Percentiles rank a stretch among this genome's conserved stretches.
phyloP scores from a whole-genome alignment of 1,140 invertebrate genomes.

The Lordiphosa collinella region DNA sequence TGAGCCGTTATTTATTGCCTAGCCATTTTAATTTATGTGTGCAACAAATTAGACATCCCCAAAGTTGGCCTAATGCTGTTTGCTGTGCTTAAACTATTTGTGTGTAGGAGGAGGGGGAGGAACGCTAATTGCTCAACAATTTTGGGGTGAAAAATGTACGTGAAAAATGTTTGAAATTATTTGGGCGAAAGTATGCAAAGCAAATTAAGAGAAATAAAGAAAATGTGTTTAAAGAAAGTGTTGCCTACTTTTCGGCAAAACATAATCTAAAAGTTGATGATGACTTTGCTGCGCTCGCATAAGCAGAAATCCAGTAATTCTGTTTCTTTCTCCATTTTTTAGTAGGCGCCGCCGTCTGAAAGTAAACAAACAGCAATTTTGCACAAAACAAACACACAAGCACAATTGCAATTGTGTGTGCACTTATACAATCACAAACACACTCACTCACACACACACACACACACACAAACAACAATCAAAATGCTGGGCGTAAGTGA shows the following conservation, averaged over 20 bases:
- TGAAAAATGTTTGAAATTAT: too few relatives aligned
- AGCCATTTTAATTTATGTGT: slow-evolving; percentile 67
- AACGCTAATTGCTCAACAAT: too few relatives aligned
- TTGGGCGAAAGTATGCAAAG: too few relatives aligned
- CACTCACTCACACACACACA: slow-evolving; percentile 5
- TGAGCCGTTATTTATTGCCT: slow-evolving; percentile 73
- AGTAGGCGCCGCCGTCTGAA: background rate
- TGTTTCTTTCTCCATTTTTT: background rate
- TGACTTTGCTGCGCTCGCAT: background rate
- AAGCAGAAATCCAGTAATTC: slow-evolving; percentile 9
- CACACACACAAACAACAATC: slow-evolving; percentile 1
- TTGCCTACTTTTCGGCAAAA: too few relatives aligned
- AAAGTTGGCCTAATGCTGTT: slow-evolving; percentile 27
- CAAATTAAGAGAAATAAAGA: too few relatives aligned
- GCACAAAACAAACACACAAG: slow-evolving; percentile 15
- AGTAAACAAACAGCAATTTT: slow-evolving; percentile 4
- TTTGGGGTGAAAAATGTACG: too few relatives aligned
- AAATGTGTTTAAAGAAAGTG: too few relatives aligned
- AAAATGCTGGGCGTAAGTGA: slow-evolving; percentile 4
- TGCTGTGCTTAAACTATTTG: slow-evolving; percentile 52
- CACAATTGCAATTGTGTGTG: background rate
- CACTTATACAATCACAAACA: background rate
- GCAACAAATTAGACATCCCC: slow-evolving; percentile 65
- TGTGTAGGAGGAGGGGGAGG: background rate
- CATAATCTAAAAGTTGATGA: background rate